Evolutionary conservation across 2,113 vertebrate genomes (phyloP), one percentile per base, ranked within the genome.

Genomic region (Argyrosomus japonicus): DNA sequence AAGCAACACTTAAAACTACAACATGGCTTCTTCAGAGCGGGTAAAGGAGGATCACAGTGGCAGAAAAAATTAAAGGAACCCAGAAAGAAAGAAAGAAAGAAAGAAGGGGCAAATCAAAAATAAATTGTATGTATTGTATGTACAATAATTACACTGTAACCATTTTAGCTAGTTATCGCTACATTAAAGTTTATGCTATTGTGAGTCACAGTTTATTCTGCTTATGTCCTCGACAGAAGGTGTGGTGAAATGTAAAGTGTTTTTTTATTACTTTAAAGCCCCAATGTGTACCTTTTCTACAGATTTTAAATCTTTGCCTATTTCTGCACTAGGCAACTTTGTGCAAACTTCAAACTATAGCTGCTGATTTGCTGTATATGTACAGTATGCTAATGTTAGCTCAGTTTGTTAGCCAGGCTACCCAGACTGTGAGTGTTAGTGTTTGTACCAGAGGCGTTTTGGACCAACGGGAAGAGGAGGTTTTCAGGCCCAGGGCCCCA

Each of bases 1-100:
- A 94, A 91, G 89, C 87, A 89, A 94, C 91, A 89, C 88, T 94
- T 94, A 94, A 95, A 88, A 88, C 92, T 90, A 68, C 87, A 82
- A 87, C 91, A 86, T 89, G 81, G 82, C 80, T 90, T 94, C 93
- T 94, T 93, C 74, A 83, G 77, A 83, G 75, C 10, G 21, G 77
- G 53, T n/a, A 47, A 47, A 68, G 58, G 53, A 14, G 50, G 23
- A 54, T 23, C 2, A 45, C 18, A 72, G 61, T 9, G 25, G 27
- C 48, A 36, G 50, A 63, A 54, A 48, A 62, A 57, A 43, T 23
- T 9, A 68, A 40, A 71, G 61, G 17, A 63, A 50, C 19, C 57
- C 6, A 70, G 4, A 77, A 75, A 29, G 51, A 80, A 61, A 68
- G 56, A 53, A 40, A 64, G 32, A 63, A 29, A 65, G 4, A 47